Evolutionary conservation across 2,888 invertebrate genomes (phyloP), one percentile per base, ranked within the genome.

Genomic region (Protodeltote pygarga): DNA sequence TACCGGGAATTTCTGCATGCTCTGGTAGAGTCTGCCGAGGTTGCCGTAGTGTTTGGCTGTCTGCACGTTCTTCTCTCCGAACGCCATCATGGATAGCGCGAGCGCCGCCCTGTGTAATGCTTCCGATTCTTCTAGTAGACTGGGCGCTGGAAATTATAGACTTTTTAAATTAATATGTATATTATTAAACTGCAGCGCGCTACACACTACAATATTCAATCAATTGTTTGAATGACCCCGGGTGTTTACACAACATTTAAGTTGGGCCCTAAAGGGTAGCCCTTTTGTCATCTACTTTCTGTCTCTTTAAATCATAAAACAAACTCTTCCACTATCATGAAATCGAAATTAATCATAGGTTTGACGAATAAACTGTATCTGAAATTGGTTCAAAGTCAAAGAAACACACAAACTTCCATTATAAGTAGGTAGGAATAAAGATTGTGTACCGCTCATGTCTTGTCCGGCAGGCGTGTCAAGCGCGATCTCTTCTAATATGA

Each of bases 11-110:
- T 95, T 94, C 77, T 94, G 95, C 98, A 98, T 98, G 77, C 97
- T 97, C 89, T 98, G 98, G 91, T 98, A 98, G 8, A 98, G 93
- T 8, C 98, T 93, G 42, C 98, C 98, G 35, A 98, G 93, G 92
- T 98, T 98, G 6, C 98, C 98, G 87, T 98, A 98, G 85, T 98
- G 98, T 81, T 98, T 98, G 37, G 98, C 98, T 0, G 98, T 98
- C 92, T 98, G 98, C 21, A 98, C 97, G 87, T 98, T 98, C 79
- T 95, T 95, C 87, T 98, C 98, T 0, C 98, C 98, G 83, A 98
- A 98, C 0, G 96, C 95, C 79, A 95, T 94, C 85, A 95, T 94
- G 8, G 97, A 95, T 25, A 98, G 89, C 37, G 94, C 93, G 33
- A 98, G 92, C 3, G 98, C 98, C 40, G 95, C 95, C 67, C 95